Evolutionary conservation across 2,113 vertebrate genomes (phyloP).

Genomic region (Cyphomyrus discorhynchus): DNA sequence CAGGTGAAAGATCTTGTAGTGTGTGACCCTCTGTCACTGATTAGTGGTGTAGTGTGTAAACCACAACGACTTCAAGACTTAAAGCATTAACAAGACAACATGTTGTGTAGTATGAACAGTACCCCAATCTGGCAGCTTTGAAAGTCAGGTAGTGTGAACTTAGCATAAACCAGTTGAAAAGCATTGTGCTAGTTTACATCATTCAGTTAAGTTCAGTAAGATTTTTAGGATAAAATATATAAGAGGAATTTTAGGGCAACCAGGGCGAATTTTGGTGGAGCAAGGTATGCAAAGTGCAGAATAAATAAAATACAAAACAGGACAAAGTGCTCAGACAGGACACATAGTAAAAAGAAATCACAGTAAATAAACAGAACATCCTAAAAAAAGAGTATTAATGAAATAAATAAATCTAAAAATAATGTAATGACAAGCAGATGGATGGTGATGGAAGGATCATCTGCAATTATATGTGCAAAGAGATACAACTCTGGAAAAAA

Average conservation of each 20-base stretch:
- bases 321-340: not conserved
- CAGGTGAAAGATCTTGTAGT: not conserved
- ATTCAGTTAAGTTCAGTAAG: not conserved
- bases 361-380: not conserved
- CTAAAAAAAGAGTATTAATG: not conserved
- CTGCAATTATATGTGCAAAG: not conserved
- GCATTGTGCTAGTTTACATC: not conserved
- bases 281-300: not conserved
- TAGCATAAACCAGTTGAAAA: not conserved
- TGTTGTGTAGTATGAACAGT: not conserved
- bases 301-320: not conserved
- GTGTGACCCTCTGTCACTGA: not conserved
- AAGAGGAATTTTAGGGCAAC: not conserved
- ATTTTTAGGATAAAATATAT: not conserved
- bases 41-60: not conserved
- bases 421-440: not conserved
- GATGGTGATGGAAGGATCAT: not conserved
- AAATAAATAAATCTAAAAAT: not conserved
- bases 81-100: not conserved
- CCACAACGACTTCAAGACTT: not conserved
- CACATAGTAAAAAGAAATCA: not conserved
- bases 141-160: not conserved
- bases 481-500: not conserved
- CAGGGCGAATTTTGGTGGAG: not conserved
- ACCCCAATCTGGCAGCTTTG: not conserved